Base-by-base conservation (phyloP, 1,140 invertebrate species). In the Doryteuthis pealeii region DNA sequence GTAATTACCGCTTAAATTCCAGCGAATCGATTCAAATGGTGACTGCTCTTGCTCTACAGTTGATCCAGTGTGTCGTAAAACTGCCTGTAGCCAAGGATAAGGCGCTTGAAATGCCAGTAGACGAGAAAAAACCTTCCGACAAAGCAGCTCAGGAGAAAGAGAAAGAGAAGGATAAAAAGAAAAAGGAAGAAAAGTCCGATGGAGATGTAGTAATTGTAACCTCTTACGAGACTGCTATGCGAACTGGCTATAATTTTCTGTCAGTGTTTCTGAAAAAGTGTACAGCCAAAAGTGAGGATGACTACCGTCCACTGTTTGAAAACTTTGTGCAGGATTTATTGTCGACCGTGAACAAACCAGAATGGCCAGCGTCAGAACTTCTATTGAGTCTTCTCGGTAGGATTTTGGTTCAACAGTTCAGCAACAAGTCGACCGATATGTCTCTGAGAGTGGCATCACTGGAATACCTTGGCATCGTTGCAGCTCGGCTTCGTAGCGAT, bases 281-380 rank as follows among this genome's bases (percentile, higher is more conserved):
- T 77, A 95, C 93, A 83, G 95, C 97, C 83, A 90, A 89, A 80
- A 96, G 98, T 85, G 97, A 99, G 87, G 96, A 99, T 70, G 98
- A 99, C 88, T 99, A 99, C 84, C 90, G 97, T 80, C 95, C 96
- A 10, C 89, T 99, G 31, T 99, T 99, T 89, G 98, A 99, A 89
- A 98, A 99, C 88, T 99, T 99, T 87, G 95, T 99, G 32, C 96
- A 99, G 86, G 98, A 99, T 91, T 89, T 99, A 35, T 89, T 99
- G 35, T 93, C 95, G 4, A 98, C 97, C 0, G 95, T 99, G 0
- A 99, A 99, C 86, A 99, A 98, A 89, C 98, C 98, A 0, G 97
- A 99, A 87, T 99, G 97, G 97, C 98, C 98, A 31, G 97, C 97
- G 1, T 95, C 98, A 5, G 98, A 99, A 87, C 87, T 99, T 35